Evolutionary conservation across 2,113 vertebrate species (phyloP).

Genomic region (Lepidothrix coronata): DNA sequence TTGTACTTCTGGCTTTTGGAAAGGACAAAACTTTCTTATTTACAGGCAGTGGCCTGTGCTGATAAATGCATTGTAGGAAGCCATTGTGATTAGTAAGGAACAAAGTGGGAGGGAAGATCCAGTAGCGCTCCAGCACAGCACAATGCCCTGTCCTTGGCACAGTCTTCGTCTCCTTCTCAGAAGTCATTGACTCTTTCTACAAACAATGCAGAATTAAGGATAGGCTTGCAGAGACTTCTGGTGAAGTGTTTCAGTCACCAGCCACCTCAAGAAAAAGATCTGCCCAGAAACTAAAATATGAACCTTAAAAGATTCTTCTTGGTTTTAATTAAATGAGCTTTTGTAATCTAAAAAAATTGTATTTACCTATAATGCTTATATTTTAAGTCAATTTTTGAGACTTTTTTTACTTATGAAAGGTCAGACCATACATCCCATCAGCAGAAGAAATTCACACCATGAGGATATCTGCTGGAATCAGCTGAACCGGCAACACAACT

Average conservation of each 20-base stretch:
- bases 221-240: background rate
- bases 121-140: background rate
- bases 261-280: background rate
- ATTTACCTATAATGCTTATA: background rate
- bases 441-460: background rate
- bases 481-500: background rate
- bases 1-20: conserved; percentile 19
- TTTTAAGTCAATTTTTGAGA: background rate
- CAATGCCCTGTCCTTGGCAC: conserved; percentile 44
- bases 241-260: background rate
- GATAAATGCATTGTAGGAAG: conserved; percentile 45
- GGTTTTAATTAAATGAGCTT: background rate
- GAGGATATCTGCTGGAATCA: background rate
- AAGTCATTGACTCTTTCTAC: background rate
- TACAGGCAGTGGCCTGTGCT: background rate
- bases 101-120: background rate
- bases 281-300: background rate
- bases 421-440: background rate
- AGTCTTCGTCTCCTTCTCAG: background rate
- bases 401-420: background rate
- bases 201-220: background rate
- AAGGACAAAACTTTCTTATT: conserved; percentile 9
- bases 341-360: background rate
- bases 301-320: background rate
- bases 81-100: conserved; percentile 29